These are phyloP conservation scores for Pygoscelis adeliae DNA, from an alignment of 2,113 vertebrate species.

Conservation along the genomic window DNA sequence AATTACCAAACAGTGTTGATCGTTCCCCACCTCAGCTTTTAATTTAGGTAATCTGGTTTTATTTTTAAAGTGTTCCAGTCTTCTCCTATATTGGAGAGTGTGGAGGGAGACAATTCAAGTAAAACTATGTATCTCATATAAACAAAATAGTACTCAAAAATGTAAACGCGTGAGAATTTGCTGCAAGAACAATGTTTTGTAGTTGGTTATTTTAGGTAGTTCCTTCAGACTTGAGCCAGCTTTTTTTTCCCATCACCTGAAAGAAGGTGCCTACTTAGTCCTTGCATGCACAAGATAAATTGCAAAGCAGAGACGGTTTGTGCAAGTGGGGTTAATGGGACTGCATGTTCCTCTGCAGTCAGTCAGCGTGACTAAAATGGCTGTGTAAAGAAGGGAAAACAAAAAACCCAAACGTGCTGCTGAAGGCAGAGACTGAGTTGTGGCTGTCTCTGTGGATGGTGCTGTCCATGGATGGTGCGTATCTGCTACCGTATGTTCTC, in stretches of 20 bases:
- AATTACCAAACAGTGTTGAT: neutral
- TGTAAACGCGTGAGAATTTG: neutral
- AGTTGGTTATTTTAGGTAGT: neutral
- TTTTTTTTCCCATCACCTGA: neutral
- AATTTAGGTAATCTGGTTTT: neutral
- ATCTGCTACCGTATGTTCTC: neutral
- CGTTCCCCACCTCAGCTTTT: neutral
- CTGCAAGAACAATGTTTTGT: neutral
- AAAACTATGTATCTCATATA: neutral
- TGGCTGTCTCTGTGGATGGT: neutral
- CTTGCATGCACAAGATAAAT: neutral
- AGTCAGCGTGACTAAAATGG: neutral
- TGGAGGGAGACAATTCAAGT: neutral
- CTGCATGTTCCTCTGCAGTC: neutral
- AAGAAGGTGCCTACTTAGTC: neutral
- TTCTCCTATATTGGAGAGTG: neutral
- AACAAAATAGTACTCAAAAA: neutral
- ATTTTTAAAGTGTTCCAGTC: neutral
- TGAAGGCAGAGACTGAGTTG: neutral
- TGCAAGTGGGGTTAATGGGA: neutral
- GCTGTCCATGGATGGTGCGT: accelerated
- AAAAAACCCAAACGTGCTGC: neutral
- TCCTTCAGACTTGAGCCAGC: neutral
- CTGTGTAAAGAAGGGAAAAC: accelerated
- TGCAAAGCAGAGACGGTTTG: neutral